Percentiles rank a stretch among this genome's conserved stretches.
phyloP scores from a whole-genome alignment of 2,888 invertebrate genomes.

The Pseudolycoriella hygida region DNA sequence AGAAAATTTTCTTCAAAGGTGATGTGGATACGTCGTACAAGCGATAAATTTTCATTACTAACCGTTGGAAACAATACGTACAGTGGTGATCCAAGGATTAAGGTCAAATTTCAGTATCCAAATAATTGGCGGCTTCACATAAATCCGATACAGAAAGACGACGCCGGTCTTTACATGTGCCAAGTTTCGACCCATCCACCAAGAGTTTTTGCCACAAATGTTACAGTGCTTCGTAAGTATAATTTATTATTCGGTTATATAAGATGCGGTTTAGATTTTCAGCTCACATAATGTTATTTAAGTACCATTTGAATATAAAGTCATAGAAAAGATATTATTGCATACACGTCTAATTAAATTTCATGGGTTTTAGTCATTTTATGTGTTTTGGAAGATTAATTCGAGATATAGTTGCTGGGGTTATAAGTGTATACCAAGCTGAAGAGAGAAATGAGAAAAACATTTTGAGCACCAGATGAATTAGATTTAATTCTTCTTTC shows the following conservation, averaged over 20 bases:
- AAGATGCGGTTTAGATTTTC: no score
- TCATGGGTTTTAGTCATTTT: no score
- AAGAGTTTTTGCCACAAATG: constrained; percentile 52
- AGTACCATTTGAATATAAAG: no score
- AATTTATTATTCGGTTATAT: background rate
- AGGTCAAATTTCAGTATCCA: constrained; percentile 47
- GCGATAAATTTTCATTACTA: constrained; percentile 43
- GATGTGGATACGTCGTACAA: constrained; percentile 41
- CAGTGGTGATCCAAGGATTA: constrained; percentile 43
- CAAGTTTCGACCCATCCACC: constrained; percentile 70
- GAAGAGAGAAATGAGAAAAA: no score
- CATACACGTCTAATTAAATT: no score
- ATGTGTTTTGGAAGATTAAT: no score
- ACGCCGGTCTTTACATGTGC: constrained; percentile 60
- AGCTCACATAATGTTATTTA: no score
- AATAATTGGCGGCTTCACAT: constrained; percentile 49
- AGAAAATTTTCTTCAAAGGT: constrained; percentile 43
- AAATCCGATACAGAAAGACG: constrained; percentile 49
- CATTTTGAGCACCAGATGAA: no score
- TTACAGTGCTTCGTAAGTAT: constrained; percentile 53
- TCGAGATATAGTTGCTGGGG: no score
- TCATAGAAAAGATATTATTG: no score
- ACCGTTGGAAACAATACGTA: constrained; percentile 47
- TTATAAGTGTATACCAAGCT: no score
- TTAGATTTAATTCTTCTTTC: no score